A percentile compares a stretch with the other conserved stretches of the same genome.
Conservation (phyloP, 2,797 vertebrate species). For the Danio tinwini region DNA sequence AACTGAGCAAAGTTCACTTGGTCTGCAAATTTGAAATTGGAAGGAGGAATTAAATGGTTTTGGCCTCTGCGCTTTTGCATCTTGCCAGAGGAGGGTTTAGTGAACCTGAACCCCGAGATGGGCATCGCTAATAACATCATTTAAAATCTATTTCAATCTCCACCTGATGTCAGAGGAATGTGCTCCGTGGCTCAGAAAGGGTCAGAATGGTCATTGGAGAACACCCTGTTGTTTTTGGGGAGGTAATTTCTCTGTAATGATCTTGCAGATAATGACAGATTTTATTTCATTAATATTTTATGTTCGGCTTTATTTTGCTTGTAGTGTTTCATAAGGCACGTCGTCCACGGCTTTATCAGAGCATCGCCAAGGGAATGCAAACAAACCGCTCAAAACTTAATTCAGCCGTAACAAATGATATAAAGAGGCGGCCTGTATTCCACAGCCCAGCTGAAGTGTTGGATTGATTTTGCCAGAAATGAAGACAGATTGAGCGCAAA, state of each 20-base stretch:
- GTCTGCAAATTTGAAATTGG: slow-evolving; percentile 64
- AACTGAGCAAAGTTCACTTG: slow-evolving; percentile 64
- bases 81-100: slow-evolving; percentile 59
- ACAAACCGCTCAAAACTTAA: slow-evolving; percentile 12
- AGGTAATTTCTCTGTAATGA: slow-evolving; percentile 26
- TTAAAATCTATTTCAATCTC: slow-evolving; percentile 45
- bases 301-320: slow-evolving; percentile 59
- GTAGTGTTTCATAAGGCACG: slow-evolving; percentile 64
- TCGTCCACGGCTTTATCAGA: slow-evolving; percentile 62
- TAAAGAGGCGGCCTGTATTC: neutral
- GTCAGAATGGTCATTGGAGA: slow-evolving; percentile 12
- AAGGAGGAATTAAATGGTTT: slow-evolving; percentile 62
- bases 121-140: slow-evolving; percentile 45
- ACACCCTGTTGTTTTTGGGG: slow-evolving; percentile 16
- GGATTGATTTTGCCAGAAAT: slow-evolving; percentile 15
- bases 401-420: slow-evolving; percentile 8
- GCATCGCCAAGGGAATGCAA: slow-evolving; percentile 34
- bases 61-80: slow-evolving; percentile 59
- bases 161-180: slow-evolving; percentile 33
- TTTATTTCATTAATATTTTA: slow-evolving; percentile 47
- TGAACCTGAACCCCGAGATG: slow-evolving; percentile 52
- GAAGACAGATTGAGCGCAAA: slow-evolving; percentile 47
- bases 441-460: neutral
- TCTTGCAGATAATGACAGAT: slow-evolving; percentile 29
- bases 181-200: slow-evolving; percentile 29